Evolutionary conservation across 1,140 invertebrate genomes (phyloP).

Genomic region (Apis florea): DNA sequence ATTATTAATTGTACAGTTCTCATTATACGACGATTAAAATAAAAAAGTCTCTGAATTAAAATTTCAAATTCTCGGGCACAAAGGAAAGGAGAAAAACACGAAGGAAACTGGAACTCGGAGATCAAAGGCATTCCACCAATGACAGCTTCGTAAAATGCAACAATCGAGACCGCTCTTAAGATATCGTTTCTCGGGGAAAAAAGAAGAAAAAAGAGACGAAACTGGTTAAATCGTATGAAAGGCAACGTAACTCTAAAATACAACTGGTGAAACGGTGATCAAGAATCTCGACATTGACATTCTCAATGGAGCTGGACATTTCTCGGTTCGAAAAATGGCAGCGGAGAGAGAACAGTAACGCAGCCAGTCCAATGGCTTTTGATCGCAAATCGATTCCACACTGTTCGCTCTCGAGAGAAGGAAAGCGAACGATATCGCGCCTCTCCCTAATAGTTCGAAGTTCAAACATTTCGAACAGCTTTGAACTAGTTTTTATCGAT

Average conservation of each 20-base stretch:
- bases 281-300: neutral
- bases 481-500: no score
- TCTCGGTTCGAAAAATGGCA: neutral
- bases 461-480: no score
- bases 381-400: neutral
- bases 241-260: neutral
- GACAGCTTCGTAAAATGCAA: neutral
- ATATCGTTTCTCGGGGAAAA: neutral
- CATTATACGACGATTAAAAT: no score
- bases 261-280: neutral
- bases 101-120: neutral
- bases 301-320: neutral
- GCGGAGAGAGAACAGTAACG: neutral
- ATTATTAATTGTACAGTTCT: no score
- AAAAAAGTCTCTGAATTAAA: no score
- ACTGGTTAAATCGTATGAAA: neutral
- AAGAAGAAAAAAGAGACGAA: neutral
- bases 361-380: neutral
- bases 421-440: neutral
- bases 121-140: neutral
- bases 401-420: neutral
- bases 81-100: fast-evolving
- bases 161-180: neutral
- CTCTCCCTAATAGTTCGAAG: neutral
- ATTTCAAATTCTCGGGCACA: no score